Evolutionary conservation across 1,140 invertebrate genomes (phyloP), one percentile per base, ranked within the genome.

Genomic region (Drosophila pseudoananassae): DNA sequence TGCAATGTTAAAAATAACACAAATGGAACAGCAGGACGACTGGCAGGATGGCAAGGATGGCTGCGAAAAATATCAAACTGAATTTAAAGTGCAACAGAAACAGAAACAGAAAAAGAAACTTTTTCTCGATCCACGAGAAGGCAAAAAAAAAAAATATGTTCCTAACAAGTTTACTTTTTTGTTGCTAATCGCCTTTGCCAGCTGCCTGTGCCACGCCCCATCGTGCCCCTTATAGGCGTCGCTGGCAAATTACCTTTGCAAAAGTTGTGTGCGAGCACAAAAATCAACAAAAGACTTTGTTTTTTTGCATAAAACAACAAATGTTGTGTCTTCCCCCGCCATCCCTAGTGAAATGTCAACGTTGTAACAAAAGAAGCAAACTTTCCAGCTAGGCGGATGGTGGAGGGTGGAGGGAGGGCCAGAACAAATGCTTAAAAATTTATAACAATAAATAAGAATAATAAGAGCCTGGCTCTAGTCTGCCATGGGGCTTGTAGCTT

Each of bases 171-270:
- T 70, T 40, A 14, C 51, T 40, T 57, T 57, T 57, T 53, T 60
- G 40, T 55, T 56, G 56, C 31, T 76, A 71, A 56, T 77, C 59
- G 51, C 71, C 71, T 53, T 27, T 64, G 43, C 36, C 70, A 45
- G 20, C 52, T 36, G 45, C 20, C 20, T 20, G 2, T 20, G 20
- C 27, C 61, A 23, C 59, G 61, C 47, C 54, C 43, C 27, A 20
- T 17, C 29, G n/a, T 15, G 17, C 38, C 63, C 59, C 58, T 53
- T 47, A 46, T 43, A 49, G 68, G 52, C 73, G 73, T 70, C 43
- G 29, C 73, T 82, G 60, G 69, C 64, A 78, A 81, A 87, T 82
- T 74, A 81, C 83, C 77, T 80, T 47, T 47, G 54, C 45, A 53
- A 79, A 83, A 78, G 72, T 83, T 83, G 25, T 20, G 14, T 54